Evolutionary conservation across 2,113 vertebrate species (phyloP), one percentile per base, ranked within the genome.

Genomic region (Megaleporinus macrocephalus): DNA sequence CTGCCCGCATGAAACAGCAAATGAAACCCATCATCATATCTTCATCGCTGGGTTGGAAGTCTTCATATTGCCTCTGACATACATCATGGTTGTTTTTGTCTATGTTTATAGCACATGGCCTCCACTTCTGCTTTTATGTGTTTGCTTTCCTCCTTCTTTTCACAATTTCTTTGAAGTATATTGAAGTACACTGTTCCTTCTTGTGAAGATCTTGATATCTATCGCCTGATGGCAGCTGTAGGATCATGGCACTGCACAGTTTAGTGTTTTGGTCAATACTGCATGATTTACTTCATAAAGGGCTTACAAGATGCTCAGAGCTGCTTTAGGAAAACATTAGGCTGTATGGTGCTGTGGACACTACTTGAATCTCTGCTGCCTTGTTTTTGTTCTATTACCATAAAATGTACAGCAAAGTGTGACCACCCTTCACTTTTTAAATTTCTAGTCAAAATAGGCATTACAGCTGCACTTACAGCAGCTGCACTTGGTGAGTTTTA

Each of bases 171-270:
- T 53, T 73, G 47, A 15, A 5, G n/a, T n/a, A 26, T 44, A 55
- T 80, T 4, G 30, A 73, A 80, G 20, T 15, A 41, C 30, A 36
- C 61, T 81, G 27, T 63, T 65, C 27, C 61, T 74, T 29, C 47
- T 66, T 74, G 79, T 26, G 20, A 81, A 53, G 61, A 44, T 59
- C 53, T 70, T 79, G 10, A 20, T 70, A 11, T 27, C 1, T 41
- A 33, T 5, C 12, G 18, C 5, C 12, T 4, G 14, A 44, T 7
- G 9, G n/a, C 14, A 16, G 29, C 20, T 18, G 18, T 11, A 53
- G 13, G 18, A 22, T 10, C 29, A 51, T 3, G 15, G 24, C 59
- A 36, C 65, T 68, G 65, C 20, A 51, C 18, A 69, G n/a, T 49
- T 29, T 36, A 16, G 36, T 51, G 13, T n/a, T 30, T 53, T 55